phyloP scores from a whole-genome alignment of 1,140 invertebrate species.

The Cephus cinctus region DNA sequence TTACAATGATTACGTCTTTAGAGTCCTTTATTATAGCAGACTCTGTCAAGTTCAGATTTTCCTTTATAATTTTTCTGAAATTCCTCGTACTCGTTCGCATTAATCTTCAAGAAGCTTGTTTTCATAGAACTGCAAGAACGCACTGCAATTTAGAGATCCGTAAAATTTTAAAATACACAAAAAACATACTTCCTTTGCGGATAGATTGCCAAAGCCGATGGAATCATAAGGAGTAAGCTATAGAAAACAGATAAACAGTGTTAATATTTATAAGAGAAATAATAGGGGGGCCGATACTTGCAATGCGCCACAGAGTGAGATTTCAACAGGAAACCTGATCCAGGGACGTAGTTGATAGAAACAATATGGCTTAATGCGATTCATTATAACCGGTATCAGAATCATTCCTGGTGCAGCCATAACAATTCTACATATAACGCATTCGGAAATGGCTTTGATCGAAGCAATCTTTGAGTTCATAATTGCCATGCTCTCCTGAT shows the following conservation, averaged over 20 bases:
- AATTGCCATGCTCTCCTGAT: conserved; percentile 1
- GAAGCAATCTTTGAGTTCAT: conserved; percentile 49
- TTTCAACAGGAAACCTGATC: conserved; percentile 10
- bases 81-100: conserved; percentile 4
- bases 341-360: conserved; percentile 16
- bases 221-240: conserved; percentile 15
- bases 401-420: conserved; percentile 65
- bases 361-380: conserved; percentile 9
- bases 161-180: background rate
- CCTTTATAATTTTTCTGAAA: conserved; percentile 6
- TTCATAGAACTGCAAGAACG: conserved; percentile 8
- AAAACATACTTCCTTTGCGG: conserved; percentile 16
- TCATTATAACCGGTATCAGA: conserved; percentile 20
- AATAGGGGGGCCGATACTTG: conserved; percentile 3
- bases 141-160: background rate
- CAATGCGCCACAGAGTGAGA: conserved; percentile 8
- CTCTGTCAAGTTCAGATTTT: background rate
- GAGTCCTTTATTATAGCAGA: conserved; percentile 15
- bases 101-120: conserved; percentile 3
- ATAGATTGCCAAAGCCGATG: conserved; percentile 13
- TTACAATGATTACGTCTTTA: background rate
- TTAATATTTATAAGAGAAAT: conserved; percentile 12
- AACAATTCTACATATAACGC: conserved; percentile 62
- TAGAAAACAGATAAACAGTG: background rate
- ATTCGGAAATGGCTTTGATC: conserved; percentile 60